These are phyloP conservation scores for Gasterosteus nipponicus DNA, from an alignment of 2,113 vertebrate species.

Conservation along the genomic window DNA sequence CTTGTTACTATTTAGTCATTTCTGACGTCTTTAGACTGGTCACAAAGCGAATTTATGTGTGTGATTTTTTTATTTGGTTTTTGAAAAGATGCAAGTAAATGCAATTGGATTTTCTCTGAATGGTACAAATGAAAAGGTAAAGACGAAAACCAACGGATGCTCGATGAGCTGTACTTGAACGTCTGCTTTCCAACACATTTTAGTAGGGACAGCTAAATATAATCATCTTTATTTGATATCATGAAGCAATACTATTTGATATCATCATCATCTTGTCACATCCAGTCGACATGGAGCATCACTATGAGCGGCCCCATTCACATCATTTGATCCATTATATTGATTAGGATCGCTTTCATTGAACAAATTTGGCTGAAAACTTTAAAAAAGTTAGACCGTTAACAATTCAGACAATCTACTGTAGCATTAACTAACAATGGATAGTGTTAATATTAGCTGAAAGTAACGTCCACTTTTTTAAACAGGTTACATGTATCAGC, in stretches of 20 bases:
- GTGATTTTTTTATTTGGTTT: neutral
- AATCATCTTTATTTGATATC: neutral
- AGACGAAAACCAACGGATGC: neutral
- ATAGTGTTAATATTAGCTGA: conserved; percentile 20
- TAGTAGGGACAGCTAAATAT: neutral
- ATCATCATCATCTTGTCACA: neutral
- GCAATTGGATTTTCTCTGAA: neutral
- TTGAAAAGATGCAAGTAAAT: neutral
- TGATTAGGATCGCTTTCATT: neutral
- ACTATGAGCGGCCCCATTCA: neutral
- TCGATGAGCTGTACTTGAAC: neutral
- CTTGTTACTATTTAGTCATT: neutral
- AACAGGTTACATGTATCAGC: conserved; percentile 29
- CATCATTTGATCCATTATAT: conserved; percentile 4
- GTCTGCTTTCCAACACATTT: neutral
- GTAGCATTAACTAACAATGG: neutral
- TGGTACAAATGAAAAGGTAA: neutral
- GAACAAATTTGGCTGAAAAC: neutral
- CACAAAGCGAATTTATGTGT: neutral
- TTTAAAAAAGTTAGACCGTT: neutral
- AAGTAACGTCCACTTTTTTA: conserved; percentile 31
- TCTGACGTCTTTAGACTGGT: neutral
- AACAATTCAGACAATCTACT: neutral
- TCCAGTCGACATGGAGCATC: neutral
- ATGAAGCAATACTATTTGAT: neutral